A percentile compares a stretch with the other conserved stretches of the same genome.
phyloP scores from a whole-genome alignment of 1,140 invertebrate genomes.

The Megalonaias nervosa region DNA sequence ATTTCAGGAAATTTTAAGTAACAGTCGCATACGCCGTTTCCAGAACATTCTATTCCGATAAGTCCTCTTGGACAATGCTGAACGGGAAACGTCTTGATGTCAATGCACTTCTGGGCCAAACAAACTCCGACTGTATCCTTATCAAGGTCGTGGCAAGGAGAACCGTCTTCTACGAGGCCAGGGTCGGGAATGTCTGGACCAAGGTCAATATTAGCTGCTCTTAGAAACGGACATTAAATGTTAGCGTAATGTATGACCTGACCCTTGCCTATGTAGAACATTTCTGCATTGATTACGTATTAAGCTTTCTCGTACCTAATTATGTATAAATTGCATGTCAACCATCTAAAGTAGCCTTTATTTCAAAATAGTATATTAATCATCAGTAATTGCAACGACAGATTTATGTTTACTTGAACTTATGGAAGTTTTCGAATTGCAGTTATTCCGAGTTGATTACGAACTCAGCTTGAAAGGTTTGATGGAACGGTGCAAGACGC shows the following conservation, averaged over 20 bases:
- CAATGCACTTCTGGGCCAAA: slow-evolving; percentile 1
- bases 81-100: neutral
- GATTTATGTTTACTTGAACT: neutral
- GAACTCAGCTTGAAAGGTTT: no score
- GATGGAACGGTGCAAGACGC: no score
- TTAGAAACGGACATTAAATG: neutral
- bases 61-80: slow-evolving; percentile 2
- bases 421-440: no score
- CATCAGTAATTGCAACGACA: neutral
- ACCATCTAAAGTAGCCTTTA: no score
- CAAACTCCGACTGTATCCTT: neutral
- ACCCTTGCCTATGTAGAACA: no score
- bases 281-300: no score
- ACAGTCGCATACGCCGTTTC: slow-evolving; percentile 17
- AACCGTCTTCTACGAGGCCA: slow-evolving; percentile 21
- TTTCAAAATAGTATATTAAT: no score
- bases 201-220: slow-evolving; percentile 8
- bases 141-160: slow-evolving; percentile 2
- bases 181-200: slow-evolving; percentile 18
- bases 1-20: neutral
- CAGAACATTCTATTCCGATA: slow-evolving; percentile 19
- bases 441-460: no score
- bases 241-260: no score
- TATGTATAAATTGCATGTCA: no score
- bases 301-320: no score